Evolutionary conservation across 2,888 invertebrate species (phyloP).

Genomic region (Rhagonycha lutea): DNA sequence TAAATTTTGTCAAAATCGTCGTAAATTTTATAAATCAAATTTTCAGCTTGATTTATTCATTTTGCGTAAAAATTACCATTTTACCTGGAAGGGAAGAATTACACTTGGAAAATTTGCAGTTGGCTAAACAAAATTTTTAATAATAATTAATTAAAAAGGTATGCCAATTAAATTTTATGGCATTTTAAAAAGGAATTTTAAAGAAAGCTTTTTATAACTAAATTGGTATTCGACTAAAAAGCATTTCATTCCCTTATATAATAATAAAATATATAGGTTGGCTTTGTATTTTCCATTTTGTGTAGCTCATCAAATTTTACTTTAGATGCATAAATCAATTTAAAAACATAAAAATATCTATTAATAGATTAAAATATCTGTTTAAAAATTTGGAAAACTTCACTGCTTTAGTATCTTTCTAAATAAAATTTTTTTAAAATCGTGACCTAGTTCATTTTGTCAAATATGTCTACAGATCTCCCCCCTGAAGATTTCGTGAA

Average conservation of each 20-base stretch:
- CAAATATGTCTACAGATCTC: too few relatives aligned
- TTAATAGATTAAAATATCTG: too few relatives aligned
- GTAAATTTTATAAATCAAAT: neutral
- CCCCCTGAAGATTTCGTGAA: too few relatives aligned
- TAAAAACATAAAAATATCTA: neutral
- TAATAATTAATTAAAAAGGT: neutral
- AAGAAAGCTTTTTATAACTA: constrained; percentile 9
- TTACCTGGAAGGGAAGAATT: neutral
- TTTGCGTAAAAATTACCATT: neutral
- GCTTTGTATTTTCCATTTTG: neutral
- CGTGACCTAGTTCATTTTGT: too few relatives aligned
- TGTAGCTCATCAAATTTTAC: constrained; percentile 18
- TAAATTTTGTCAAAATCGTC: neutral
- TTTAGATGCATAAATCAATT: neutral
- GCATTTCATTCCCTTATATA: constrained; percentile 7
- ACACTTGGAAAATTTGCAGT: neutral
- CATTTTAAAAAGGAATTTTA: constrained; percentile 4
- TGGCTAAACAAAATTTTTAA: neutral
- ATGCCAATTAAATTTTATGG: neutral
- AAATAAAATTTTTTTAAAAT: too few relatives aligned
- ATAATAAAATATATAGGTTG: constrained; percentile 22
- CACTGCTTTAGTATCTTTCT: too few relatives aligned
- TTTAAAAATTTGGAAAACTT: too few relatives aligned
- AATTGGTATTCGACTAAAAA: constrained; percentile 19
- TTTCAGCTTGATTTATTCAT: neutral